Evolutionary conservation across 1,140 invertebrate species (phyloP), one percentile per base, ranked within the genome.

Genomic region (Armadillidium nasatum): DNA sequence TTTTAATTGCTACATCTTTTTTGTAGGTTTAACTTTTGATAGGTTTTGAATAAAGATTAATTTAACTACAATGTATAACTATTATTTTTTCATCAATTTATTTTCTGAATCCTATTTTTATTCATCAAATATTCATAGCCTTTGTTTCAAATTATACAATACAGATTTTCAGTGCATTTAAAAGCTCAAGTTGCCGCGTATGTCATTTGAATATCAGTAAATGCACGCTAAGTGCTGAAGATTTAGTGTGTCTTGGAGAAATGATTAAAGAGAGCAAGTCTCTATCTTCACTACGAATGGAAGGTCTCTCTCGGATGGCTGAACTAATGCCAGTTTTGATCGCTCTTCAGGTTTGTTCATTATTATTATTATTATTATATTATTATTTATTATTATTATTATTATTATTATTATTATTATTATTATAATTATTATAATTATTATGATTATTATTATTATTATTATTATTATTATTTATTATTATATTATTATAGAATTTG

Each of bases 161-260:
- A 43, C 72, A 79, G 81, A 82, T 74, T 77, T 80, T 68, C 78
- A 83, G 72, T 50, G 85, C 86, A 15, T 84, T 85, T 78, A 83
- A 87, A 43, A 85, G 86, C 44, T 83, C 85, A 2, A 83, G 82
- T 69, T 87, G 86, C 75, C 86, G 85, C 69, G 82, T 88, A 54
- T 83, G 86, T 76, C 86, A 85, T 76, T 82, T 88, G 69, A 88
- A 88, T 82, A 84, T 88, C 66, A 87, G 86, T 54, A 88, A 87
- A 78, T 82, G 81, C 54, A 80, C 87, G 84, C 43, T 82, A 73
- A 76, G 78, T 73, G 79, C 85, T 69, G 85, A 88, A 76, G 87
- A 88, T 78, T 85, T 87, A 22, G 85, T 87, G 69, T 88, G 87
- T 80, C 82, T 88, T 15, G 87, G 87, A 11, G 87, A 88, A 80